Evolutionary conservation across 2,797 vertebrate genomes (phyloP).

Genomic region (Perodicticus potto): DNA sequence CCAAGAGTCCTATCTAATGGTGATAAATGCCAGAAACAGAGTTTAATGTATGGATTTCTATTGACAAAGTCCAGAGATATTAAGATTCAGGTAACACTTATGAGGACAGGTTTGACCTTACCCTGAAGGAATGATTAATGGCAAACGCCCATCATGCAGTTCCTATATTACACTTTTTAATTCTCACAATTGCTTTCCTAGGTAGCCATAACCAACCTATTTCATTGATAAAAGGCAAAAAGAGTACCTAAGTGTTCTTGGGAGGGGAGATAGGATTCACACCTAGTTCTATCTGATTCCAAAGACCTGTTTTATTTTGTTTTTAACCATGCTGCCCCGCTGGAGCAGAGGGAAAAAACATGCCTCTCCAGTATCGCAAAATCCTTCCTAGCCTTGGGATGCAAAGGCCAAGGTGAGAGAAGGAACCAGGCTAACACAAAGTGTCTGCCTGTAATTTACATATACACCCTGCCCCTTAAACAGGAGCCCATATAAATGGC

Average conservation of each 20-base stretch:
- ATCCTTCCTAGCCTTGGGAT: neutral
- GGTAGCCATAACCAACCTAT: neutral
- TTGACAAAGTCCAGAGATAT: neutral
- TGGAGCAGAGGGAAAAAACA: neutral
- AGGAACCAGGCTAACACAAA: neutral
- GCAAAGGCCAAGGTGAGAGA: neutral
- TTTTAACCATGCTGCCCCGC: neutral
- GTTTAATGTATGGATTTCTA: constrained; percentile 23
- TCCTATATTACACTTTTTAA: neutral
- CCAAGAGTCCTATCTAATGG: neutral
- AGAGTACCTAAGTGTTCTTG: neutral
- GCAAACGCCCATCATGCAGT: neutral
- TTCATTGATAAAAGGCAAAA: constrained; percentile 4
- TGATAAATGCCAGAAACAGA: neutral
- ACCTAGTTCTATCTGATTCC: constrained; percentile 31
- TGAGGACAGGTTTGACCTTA: neutral
- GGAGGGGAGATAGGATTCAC: neutral
- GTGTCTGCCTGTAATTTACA: neutral
- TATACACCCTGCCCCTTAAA: neutral
- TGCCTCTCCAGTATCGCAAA: neutral
- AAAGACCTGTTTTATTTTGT: neutral
- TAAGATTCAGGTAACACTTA: neutral
- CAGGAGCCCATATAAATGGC: neutral
- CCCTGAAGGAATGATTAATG: neutral
- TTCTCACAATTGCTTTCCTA: neutral